Evolutionary conservation across 2,888 invertebrate species (phyloP), one percentile per base, ranked within the genome.

Genomic region (Drosophila austrosaltans): DNA sequence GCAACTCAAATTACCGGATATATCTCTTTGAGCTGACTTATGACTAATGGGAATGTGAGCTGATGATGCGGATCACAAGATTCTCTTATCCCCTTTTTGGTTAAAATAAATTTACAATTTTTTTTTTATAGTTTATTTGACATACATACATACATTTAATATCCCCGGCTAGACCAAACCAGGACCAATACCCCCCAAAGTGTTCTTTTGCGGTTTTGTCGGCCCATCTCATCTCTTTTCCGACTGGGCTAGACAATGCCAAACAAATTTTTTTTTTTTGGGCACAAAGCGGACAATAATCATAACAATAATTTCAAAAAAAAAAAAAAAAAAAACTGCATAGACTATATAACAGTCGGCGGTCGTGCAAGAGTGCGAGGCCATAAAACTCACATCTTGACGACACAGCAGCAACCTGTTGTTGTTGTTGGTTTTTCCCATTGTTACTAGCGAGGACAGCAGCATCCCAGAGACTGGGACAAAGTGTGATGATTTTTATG

Each of bases 401-500:
- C 30, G 53, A 59, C 42, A 5, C 58, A n/a, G 59, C 32, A 44
- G 59, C 32, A 44, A 64, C 48, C 16, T 44, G 44, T 53, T 64
- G 48, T 42, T 66, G 69, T 40, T 36, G n/a, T 16, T 28, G 28
- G 2, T 28, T 3, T 70, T 65, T 69, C 40, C 65, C 63, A 77
- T 86, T 84, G 83, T 84, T 88, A 60, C 67, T 66, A 42, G 8
- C 12, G 30, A 39, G 56, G 57, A 71, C 63, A 20, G 61, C 70
- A 63, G 54, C 62, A 76, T 77, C 75, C 72, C 77, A 68, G 48
- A 25, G 48, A 22, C 77, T 66, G 79, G 59, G 68, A 84, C 79
- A 79, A 87, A 87, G 86, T 86, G 86, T 89, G 85, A 89, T 89
- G 80, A 77, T 65, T 86, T 86, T 86, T 89, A 86, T 86, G 89